Conservation (phyloP, 2,797 vertebrate genomes). For the Gymnocypris eckloni region DNA sequence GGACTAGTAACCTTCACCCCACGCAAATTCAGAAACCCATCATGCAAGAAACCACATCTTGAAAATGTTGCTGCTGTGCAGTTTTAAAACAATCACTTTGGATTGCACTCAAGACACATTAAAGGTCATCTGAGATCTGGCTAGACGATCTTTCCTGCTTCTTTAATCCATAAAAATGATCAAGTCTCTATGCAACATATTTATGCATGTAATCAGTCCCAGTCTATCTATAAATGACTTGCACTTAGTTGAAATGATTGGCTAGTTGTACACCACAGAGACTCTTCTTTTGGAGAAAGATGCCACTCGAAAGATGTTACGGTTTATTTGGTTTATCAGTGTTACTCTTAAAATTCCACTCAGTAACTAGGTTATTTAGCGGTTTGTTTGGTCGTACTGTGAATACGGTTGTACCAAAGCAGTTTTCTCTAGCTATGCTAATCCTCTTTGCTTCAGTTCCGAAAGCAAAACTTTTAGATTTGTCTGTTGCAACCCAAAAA, state of each 20-base stretch:
- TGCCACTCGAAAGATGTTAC: neutral
- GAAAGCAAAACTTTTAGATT: constrained; percentile 15
- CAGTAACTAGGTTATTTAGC: neutral
- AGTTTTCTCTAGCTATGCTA: constrained; percentile 25
- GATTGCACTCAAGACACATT: constrained; percentile 8
- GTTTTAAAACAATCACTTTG: constrained; percentile 36
- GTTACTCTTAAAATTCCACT: constrained; percentile 12
- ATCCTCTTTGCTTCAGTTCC: constrained; percentile 19
- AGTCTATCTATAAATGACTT: constrained; percentile 29
- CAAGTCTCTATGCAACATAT: constrained; percentile 55
- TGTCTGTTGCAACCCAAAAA: neutral
- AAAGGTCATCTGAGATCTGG: constrained; percentile 8
- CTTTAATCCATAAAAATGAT: constrained; percentile 44
- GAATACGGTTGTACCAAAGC: constrained; percentile 30
- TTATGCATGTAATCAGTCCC: constrained; percentile 51
- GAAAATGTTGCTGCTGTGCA: constrained; percentile 58
- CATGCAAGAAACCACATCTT: constrained; percentile 62
- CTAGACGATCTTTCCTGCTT: neutral
- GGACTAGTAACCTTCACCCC: constrained; percentile 22
- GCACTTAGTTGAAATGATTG: constrained; percentile 23
- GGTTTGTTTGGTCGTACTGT: constrained; percentile 37
- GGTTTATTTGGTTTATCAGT: constrained; percentile 10
- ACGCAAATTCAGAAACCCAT: constrained; percentile 58
- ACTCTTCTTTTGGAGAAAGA: constrained; percentile 8
- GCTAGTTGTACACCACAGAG: constrained; percentile 38